A percentile compares a stretch with the other conserved stretches of the same genome.
These are phyloP conservation scores for Anseranas semipalmata DNA, from an alignment of 2,113 vertebrate genomes.

Conservation along the genomic window DNA sequence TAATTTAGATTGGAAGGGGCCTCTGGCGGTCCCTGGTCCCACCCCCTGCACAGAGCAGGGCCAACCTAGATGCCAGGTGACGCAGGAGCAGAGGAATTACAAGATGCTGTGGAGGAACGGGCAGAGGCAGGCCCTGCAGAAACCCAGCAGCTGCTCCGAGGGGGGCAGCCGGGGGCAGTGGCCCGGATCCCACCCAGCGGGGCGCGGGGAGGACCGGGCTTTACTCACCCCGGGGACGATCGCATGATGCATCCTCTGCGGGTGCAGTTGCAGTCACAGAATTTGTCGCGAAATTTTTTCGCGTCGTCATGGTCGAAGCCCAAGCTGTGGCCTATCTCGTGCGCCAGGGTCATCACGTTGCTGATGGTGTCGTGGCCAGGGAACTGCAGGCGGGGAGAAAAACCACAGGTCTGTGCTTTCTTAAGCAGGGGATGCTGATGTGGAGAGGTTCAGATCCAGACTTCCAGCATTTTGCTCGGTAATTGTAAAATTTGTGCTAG, in stretches of 20 bases:
- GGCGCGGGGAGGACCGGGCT: not conserved
- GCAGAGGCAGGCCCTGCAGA: too few species aligned
- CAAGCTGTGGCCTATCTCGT: not conserved
- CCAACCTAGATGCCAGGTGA: not conserved
- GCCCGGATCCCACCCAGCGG: not conserved
- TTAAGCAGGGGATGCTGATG: not conserved
- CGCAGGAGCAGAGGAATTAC: too few species aligned
- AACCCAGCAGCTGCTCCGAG: not conserved
- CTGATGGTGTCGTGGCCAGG: not conserved
- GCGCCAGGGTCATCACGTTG: not conserved
- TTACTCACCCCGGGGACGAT: not conserved
- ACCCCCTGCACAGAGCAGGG: not conserved
- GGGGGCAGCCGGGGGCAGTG: not conserved
- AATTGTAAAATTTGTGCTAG: not conserved
- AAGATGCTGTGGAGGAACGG: not conserved
- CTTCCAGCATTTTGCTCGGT: not conserved
- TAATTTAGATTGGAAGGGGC: not conserved
- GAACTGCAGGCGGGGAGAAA: not conserved
- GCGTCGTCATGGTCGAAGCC: not conserved
- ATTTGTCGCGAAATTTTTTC: not conserved
- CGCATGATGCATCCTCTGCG: not conserved
- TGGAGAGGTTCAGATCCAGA: not conserved
- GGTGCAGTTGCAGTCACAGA: not conserved
- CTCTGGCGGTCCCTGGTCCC: not conserved
- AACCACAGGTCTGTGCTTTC: not conserved